Base-by-base conservation (phyloP, 2,113 vertebrate genomes). In the Chloropsis cyanopogon region DNA sequence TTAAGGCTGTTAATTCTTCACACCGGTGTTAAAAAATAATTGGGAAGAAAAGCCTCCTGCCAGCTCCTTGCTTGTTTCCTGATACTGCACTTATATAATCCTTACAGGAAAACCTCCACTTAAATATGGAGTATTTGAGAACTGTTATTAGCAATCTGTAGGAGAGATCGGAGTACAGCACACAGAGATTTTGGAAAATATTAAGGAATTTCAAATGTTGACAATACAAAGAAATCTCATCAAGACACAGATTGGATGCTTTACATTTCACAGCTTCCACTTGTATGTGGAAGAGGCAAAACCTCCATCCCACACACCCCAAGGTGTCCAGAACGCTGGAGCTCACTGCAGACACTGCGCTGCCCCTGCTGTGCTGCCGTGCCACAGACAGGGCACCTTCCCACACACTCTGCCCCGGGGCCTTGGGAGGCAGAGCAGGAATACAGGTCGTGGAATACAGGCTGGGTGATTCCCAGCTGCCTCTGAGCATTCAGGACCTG, bases 251-350 rank as follows among this genome's bases (percentile, higher is more conserved):
- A 44, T 0, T 16, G 13, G 63, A n/a, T 53, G 53, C 53, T 64
- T 47, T 54, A 19, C 10, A 4, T 46, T 37, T 3, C 60, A 25
- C 39, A 88, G 44, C 56, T 20, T 47, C 33, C 35, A 14, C 29
- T 33, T 17, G 2, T 1, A 9, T 5, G 14, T 7, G 21, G 25
- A 33, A 53, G 26, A 61, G 22, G 7, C 49, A 41, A 25, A 35
- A 14, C 2, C 22, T 42, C 8, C 7, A 2, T 7, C 4, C 37
- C 16, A 31, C 28, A 17, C 2, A 2, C 1, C 24, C 2, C 20
- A 11, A 6, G 21, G 47, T 9, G 5, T 3, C 2, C 13, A 3
- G 7, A 14, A 11, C 0, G 2, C 17, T 22, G 28, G 3, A 6
- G 8, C 2, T 20, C 41, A 29, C 11, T 1, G 3, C 77, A 29